Conservation (phyloP, 2,113 vertebrate species). For the Pachycephala philippinensis region DNA sequence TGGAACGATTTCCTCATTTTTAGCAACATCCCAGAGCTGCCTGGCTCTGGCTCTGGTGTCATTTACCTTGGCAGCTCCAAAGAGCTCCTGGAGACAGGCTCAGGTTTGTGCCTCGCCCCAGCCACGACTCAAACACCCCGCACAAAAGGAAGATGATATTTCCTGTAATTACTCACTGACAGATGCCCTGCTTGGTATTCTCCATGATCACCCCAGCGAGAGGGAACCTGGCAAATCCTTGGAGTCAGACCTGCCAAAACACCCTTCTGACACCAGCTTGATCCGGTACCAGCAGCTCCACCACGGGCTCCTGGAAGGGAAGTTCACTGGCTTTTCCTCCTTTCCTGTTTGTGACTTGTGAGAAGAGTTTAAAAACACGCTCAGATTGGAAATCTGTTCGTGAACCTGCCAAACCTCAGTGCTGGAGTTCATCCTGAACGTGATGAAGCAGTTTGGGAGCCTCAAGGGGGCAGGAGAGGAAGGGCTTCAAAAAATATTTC, state of each 20-base stretch:
- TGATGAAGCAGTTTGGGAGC: background rate
- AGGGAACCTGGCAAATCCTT: background rate
- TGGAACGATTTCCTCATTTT: background rate
- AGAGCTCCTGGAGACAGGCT: background rate
- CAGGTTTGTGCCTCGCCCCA: background rate
- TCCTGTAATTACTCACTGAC: conserved; percentile 7
- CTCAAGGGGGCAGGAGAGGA: background rate
- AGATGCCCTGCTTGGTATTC: background rate
- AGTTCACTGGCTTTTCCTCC: background rate
- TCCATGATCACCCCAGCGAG: background rate
- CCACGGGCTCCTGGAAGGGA: background rate
- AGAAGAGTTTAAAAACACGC: background rate
- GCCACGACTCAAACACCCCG: background rate
- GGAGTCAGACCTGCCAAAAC: background rate
- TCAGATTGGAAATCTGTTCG: background rate
- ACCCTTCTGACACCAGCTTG: background rate
- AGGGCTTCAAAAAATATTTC: background rate
- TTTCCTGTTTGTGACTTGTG: background rate
- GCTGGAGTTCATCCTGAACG: rapidly evolving
- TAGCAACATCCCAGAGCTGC: background rate
- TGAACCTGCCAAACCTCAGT: background rate
- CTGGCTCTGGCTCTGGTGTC: background rate
- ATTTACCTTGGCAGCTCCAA: background rate
- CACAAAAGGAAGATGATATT: background rate
- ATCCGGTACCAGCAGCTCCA: background rate